A percentile compares a stretch with the other conserved stretches of the same genome.
phyloP scores from a whole-genome alignment of 1,140 invertebrate genomes.

The Drosophila carrolli region DNA sequence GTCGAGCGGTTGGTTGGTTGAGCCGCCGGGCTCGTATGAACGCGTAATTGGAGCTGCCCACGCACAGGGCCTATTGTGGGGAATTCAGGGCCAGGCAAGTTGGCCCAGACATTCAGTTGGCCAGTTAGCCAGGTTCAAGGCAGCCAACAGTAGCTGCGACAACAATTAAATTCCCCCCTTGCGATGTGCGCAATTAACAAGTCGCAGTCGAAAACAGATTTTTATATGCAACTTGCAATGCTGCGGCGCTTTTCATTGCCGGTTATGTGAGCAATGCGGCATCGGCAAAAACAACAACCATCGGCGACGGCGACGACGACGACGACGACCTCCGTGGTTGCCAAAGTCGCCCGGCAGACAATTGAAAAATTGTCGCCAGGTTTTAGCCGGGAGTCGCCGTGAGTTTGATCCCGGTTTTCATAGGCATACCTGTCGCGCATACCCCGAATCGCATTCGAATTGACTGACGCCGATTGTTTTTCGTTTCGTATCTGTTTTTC shows the following conservation, averaged over 20 bases:
- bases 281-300: constrained; percentile 8
- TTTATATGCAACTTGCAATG: constrained; percentile 75
- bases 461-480: constrained; percentile 74
- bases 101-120: constrained; percentile 7
- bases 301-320: constrained; percentile 20
- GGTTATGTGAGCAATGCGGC: constrained; percentile 70
- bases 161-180: constrained; percentile 66
- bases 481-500: constrained; percentile 7
- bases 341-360: constrained; percentile 55
- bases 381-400: constrained; percentile 12
- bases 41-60: constrained; percentile 77
- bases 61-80: constrained; percentile 45
- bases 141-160: constrained; percentile 54
- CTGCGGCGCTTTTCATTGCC: constrained; percentile 80
- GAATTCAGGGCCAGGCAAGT: constrained; percentile 7
- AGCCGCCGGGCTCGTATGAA: constrained; percentile 20
- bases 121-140: constrained; percentile 36
- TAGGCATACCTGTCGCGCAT: constrained; percentile 80
- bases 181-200: constrained; percentile 67
- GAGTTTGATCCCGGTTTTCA: constrained; percentile 43
- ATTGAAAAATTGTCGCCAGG: constrained; percentile 81
- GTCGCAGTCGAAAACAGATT: constrained; percentile 71
- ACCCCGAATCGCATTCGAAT: constrained; percentile 79
- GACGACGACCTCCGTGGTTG: constrained; percentile 71
- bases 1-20: constrained; percentile 19